Percentiles rank a stretch among this genome's conserved stretches.
phyloP scores from a whole-genome alignment of 1,140 invertebrate species.

The Sminthurides bifidus region DNA sequence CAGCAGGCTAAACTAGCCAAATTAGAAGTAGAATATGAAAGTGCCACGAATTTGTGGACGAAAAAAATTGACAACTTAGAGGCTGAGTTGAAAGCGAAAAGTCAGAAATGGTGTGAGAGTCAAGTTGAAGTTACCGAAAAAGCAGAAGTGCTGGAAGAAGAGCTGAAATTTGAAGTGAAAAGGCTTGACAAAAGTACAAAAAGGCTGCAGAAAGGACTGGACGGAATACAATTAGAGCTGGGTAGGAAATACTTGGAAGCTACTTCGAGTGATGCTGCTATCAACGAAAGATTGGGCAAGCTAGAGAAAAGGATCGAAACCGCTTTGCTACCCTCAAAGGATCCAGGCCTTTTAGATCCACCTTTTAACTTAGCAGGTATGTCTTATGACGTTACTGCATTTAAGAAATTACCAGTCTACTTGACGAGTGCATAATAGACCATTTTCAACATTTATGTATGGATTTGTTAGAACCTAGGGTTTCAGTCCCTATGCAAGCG shows the following conservation, averaged over 20 bases:
- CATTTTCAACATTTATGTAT: too few species aligned
- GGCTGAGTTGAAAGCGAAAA: background rate
- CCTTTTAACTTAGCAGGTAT: too few species aligned
- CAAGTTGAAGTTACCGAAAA: background rate
- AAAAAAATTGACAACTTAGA: slow-evolving; percentile 1
- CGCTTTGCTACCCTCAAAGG: background rate
- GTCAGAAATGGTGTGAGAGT: background rate
- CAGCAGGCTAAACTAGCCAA: background rate
- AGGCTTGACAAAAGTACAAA: background rate
- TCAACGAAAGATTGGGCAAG: too few species aligned
- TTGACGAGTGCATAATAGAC: too few species aligned
- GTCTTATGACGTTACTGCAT: too few species aligned
- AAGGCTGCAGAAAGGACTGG: background rate
- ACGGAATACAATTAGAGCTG: background rate
- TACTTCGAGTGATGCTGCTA: too few species aligned
- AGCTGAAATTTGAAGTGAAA: background rate
- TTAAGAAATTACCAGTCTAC: too few species aligned
- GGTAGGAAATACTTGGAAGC: background rate
- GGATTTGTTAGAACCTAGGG: too few species aligned
- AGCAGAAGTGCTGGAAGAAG: background rate
- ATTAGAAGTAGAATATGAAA: background rate
- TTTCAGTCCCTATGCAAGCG: too few species aligned
- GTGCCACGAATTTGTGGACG: background rate
- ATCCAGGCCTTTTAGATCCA: background rate
- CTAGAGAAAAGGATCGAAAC: too few species aligned